These are phyloP conservation scores for Campoplex capitator DNA, from an alignment of 2,888 invertebrate genomes.

Conservation along the genomic window DNA sequence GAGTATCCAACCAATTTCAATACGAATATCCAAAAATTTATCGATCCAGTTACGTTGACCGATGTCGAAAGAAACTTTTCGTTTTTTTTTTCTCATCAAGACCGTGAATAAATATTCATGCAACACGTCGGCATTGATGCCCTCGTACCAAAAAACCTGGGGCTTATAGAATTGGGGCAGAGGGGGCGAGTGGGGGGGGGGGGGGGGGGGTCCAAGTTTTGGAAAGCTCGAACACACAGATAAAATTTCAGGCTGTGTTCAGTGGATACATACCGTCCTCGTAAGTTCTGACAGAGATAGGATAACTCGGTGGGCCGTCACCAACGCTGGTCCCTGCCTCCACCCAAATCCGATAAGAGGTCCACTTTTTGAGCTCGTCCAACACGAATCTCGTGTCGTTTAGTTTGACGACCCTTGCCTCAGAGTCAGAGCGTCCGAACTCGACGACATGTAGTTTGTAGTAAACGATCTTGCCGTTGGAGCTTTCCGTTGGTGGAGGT, in stretches of 20 bases:
- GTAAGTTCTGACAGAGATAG: slow-evolving; percentile 96
- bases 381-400: slow-evolving; percentile 93
- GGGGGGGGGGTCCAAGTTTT: neutral
- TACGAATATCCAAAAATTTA: neutral
- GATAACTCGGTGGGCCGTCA: slow-evolving; percentile 97
- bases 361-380: slow-evolving; percentile 97
- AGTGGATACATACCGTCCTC: slow-evolving; percentile 97
- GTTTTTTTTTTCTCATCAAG: neutral
- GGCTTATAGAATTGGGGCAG: neutral
- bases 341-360: slow-evolving; percentile 98
- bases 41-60: neutral
- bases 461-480: slow-evolving; percentile 97
- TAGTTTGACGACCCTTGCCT: slow-evolving; percentile 92
- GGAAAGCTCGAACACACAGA: slow-evolving; percentile 53
- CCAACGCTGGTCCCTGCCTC: slow-evolving; percentile 98
- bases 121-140: neutral
- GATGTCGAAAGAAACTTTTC: neutral
- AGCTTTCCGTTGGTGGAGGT: slow-evolving; percentile 95
- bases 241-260: slow-evolving; percentile 71
- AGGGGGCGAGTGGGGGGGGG: slow-evolving; percentile 4
- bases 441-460: slow-evolving; percentile 97
- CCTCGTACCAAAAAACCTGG: neutral
- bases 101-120: neutral
- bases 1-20: no score
- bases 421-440: slow-evolving; percentile 93